These are phyloP conservation scores for Spermophilus dauricus DNA, from an alignment of 2,113 vertebrate genomes.

Conservation along the genomic window DNA sequence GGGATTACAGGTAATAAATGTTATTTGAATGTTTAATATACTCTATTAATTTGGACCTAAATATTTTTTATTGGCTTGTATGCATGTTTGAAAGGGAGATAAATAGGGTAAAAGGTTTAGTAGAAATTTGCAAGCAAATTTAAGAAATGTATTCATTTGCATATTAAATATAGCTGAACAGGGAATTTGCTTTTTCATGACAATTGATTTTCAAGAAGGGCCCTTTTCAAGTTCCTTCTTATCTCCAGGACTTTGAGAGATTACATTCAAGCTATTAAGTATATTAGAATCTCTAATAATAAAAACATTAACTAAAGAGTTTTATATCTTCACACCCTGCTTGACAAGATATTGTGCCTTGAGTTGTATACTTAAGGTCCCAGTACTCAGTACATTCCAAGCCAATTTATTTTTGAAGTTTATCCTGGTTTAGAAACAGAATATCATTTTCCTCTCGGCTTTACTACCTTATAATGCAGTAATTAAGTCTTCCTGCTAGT, in stretches of 20 bases:
- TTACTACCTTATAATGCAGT: background rate
- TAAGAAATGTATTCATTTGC: conserved; percentile 1
- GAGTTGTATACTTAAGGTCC: background rate
- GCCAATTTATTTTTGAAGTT: background rate
- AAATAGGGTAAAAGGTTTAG: background rate
- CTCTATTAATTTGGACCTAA: conserved; percentile 40
- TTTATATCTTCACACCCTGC: background rate
- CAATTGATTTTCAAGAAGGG: conserved; percentile 50
- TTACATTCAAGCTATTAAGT: background rate
- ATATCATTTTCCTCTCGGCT: background rate
- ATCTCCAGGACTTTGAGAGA: background rate
- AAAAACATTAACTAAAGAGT: background rate
- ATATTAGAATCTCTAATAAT: background rate
- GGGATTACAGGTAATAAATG: background rate
- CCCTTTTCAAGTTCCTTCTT: background rate
- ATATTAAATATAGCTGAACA: conserved; percentile 27
- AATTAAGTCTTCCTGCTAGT: background rate
- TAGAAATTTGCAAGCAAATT: conserved; percentile 49
- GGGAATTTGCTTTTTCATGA: background rate
- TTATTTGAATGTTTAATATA: background rate
- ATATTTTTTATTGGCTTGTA: background rate
- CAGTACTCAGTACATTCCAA: background rate
- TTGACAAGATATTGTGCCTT: background rate
- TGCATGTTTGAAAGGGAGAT: conserved; percentile 11
- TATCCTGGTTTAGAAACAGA: background rate